Conservation (phyloP, 2,888 invertebrate genomes). For the Alcis repandata region DNA sequence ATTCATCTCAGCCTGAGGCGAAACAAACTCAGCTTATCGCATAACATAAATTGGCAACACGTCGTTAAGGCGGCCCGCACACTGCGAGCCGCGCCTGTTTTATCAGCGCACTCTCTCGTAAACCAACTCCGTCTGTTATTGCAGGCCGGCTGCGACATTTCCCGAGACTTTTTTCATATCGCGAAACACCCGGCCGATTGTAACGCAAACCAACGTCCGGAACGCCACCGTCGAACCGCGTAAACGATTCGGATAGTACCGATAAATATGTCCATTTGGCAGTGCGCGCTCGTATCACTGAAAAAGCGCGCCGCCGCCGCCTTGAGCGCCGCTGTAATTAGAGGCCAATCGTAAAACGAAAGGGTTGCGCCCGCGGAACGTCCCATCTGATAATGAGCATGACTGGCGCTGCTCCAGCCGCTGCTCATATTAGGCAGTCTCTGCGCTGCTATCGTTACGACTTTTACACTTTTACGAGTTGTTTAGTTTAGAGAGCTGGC, state of each 20-base stretch:
- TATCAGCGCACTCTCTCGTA: slow-evolving; percentile 83
- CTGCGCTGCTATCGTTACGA: slow-evolving; percentile 82
- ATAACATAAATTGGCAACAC: slow-evolving; percentile 85
- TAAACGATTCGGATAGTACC: slow-evolving; percentile 75
- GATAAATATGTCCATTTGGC: slow-evolving; percentile 84
- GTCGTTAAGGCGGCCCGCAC: slow-evolving; percentile 83
- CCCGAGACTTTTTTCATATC: slow-evolving; percentile 81
- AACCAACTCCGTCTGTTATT: slow-evolving; percentile 82
- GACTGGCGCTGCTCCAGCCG: slow-evolving; percentile 83
- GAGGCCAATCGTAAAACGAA: slow-evolving; percentile 86
- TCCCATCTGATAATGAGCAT: slow-evolving; percentile 86
- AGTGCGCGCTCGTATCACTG: slow-evolving; percentile 71
- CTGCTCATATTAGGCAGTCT: slow-evolving; percentile 83
- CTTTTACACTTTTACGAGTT: slow-evolving; percentile 87
- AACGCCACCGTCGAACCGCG: slow-evolving; percentile 68
- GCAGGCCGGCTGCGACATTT: slow-evolving; percentile 74
- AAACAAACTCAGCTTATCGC: slow-evolving; percentile 85
- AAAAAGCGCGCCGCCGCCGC: slow-evolving; percentile 73
- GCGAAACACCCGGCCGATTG: slow-evolving; percentile 65
- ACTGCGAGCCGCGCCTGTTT: slow-evolving; percentile 71
- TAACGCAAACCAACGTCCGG: slow-evolving; percentile 63
- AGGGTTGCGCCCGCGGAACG: slow-evolving; percentile 77
- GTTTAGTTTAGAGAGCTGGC: slow-evolving; percentile 82
- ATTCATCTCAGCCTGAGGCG: slow-evolving; percentile 74
- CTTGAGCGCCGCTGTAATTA: slow-evolving; percentile 84